Evolutionary conservation across 2,888 invertebrate species (phyloP).

Genomic region (Torymus auratus): DNA sequence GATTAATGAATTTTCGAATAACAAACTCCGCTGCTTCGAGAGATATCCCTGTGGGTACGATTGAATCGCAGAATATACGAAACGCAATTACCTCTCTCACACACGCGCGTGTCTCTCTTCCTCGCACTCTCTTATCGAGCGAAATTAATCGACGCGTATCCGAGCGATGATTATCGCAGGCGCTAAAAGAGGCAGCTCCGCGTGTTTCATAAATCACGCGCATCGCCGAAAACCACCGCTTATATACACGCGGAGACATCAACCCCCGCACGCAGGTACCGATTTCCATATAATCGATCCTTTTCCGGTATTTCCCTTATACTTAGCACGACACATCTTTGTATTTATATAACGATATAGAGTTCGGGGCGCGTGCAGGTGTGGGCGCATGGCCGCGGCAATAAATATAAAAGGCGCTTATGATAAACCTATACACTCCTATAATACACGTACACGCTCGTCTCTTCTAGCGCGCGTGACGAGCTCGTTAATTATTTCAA

Average conservation of each 20-base stretch:
- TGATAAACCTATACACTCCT: not conserved
- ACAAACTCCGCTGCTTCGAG: slow-evolving; percentile 15
- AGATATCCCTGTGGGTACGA: not conserved
- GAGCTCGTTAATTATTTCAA: slow-evolving; percentile 75
- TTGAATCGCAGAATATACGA: slow-evolving; percentile 21
- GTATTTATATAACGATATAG: too few relatives aligned
- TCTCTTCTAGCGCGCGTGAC: slow-evolving; percentile 60
- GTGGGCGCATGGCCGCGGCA: not conserved
- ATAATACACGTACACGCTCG: too few relatives aligned
- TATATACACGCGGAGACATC: not conserved
- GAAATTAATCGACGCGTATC: slow-evolving; percentile 25
- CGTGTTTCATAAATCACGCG: slow-evolving; percentile 21
- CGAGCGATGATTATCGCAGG: slow-evolving; percentile 31
- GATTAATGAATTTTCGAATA: slow-evolving; percentile 48
- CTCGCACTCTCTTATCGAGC: slow-evolving; percentile 19
- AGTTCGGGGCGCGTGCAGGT: not conserved
- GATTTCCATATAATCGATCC: not conserved
- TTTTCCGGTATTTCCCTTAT: too few relatives aligned
- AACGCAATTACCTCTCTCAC: slow-evolving; percentile 28
- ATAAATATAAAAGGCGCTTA: slow-evolving; percentile 34
- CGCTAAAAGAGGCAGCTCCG: slow-evolving; percentile 1
- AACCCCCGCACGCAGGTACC: slow-evolving; percentile 7
- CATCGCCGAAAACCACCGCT: not conserved
- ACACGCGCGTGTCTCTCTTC: too few relatives aligned
- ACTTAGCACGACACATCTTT: too few relatives aligned